Percentiles rank a stretch among this genome's conserved stretches.
These are phyloP conservation scores for Semotilus atromaculatus DNA, from an alignment of 2,797 vertebrate species.

Conservation along the genomic window DNA sequence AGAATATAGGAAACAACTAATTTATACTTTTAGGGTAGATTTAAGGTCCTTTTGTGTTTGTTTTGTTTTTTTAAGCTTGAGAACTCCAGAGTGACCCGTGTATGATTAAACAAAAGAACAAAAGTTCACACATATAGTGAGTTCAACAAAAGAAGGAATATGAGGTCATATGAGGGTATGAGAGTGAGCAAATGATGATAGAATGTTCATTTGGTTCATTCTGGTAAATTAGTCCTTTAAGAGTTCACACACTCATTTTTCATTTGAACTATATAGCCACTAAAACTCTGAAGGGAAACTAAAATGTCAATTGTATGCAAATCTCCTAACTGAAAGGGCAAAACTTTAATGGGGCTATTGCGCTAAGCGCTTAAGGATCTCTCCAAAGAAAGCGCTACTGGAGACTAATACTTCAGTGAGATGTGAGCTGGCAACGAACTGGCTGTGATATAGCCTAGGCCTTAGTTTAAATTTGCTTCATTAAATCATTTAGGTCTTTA, in stretches of 20 bases:
- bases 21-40: background rate
- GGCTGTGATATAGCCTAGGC: background rate
- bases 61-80: background rate
- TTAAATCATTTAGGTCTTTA: conserved; percentile 18
- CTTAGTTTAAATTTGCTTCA: conserved; percentile 33
- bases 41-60: background rate
- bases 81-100: background rate
- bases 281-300: background rate
- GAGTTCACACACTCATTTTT: background rate
- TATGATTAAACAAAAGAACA: too few relatives aligned
- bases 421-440: conserved; percentile 25
- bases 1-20: background rate
- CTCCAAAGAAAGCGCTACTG: background rate
- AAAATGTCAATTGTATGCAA: conserved; percentile 46
- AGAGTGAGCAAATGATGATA: conserved; percentile 1
- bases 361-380: background rate
- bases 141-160: background rate
- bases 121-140: background rate
- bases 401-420: conserved; percentile 20
- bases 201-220: background rate
- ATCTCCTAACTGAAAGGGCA: conserved; percentile 22
- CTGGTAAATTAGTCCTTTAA: background rate
- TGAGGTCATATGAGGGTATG: background rate
- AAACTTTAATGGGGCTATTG: conserved; percentile 12
- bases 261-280: conserved; percentile 10